Base-by-base conservation (phyloP, 2,888 invertebrate species). In the Bellardia bayeri region DNA sequence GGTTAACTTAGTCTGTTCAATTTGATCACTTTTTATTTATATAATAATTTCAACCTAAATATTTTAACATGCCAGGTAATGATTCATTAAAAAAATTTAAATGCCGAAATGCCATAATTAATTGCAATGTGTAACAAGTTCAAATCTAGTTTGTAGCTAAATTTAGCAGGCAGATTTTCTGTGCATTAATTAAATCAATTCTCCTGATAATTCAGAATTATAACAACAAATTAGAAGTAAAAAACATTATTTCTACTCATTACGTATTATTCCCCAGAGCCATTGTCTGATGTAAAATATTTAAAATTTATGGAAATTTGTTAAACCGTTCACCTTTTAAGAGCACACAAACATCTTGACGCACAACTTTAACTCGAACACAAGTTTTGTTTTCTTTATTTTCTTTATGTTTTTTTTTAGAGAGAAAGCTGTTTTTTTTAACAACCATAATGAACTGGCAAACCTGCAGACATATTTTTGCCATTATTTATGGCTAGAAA, bases 321-420 rank as follows among this genome's bases (percentile, higher is more conserved):
- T 58, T 8, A 79, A 33, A 79, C 37, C 37, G 68, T 68, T 58
- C 33, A 58, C 54, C 63, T 66, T 75, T 49, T 49, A 23, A 68
- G 16, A 23, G 30, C 2, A 3, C 23, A 58, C 6, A 58, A 30
- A 58, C 61, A 61, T 13, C 33, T 61, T 61, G 33, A 58, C 9
- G 61, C 33, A 37, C 16, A 68, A 58, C 16, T 37, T 58, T 14
- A 58, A 51, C 37, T 37, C 16, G 42, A 58, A 61, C 37, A 58
- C 8, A 14, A 9, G 13, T 69, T 79, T 68, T 66, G 45, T 54
- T n/a, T 13, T n/a, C 16, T 42, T 30, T 45, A 4, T 9, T 45
- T n/a, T n/a, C n/a, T n/a, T n/a, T n/a, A n/a, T n/a, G n/a, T n/a
- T n/a, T 8, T 8, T 56, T 16, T 56, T 56, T 56, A 23, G 56